A percentile compares a stretch with the other conserved stretches of the same genome.
Evolutionary conservation across 2,888 invertebrate genomes (phyloP).

Genomic region (Lepidonotus clava): DNA sequence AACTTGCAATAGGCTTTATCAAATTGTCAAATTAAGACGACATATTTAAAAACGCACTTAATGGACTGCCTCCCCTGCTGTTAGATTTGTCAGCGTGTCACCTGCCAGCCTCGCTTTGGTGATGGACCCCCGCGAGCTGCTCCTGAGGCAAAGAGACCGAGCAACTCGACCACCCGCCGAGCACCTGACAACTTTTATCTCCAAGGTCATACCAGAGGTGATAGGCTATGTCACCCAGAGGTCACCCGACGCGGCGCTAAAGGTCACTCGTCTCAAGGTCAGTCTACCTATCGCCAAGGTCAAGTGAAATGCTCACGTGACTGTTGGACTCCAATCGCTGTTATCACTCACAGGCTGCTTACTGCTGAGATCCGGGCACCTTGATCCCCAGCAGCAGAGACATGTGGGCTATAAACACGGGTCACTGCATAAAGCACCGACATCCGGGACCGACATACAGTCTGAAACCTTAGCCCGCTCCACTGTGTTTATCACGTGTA

Average conservation of each 20-base stretch:
- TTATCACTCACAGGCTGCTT: background rate
- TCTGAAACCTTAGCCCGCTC: too few relatives aligned
- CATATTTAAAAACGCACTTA: background rate
- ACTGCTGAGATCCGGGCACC: too few relatives aligned
- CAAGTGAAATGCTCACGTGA: constrained; percentile 18
- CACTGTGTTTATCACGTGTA: too few relatives aligned
- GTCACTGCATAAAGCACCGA: background rate
- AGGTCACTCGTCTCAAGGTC: background rate
- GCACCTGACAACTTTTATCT: constrained; percentile 4
- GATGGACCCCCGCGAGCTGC: background rate
- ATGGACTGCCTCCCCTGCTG: background rate
- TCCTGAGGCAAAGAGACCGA: background rate
- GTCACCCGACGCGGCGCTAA: background rate
- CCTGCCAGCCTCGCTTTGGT: background rate
- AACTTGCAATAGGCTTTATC: too few relatives aligned
- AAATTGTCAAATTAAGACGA: too few relatives aligned
- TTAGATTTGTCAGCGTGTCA: background rate
- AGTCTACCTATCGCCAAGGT: background rate
- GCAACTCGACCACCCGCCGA: background rate
- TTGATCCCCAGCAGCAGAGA: too few relatives aligned
- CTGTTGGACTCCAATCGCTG: background rate
- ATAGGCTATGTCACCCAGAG: background rate
- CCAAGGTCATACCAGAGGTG: constrained; percentile 18
- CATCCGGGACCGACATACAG: background rate
- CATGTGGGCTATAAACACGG: constrained; percentile 1